These are phyloP conservation scores for Nannoperca obscura DNA, from an alignment of 2,797 vertebrate species.

Conservation along the genomic window DNA sequence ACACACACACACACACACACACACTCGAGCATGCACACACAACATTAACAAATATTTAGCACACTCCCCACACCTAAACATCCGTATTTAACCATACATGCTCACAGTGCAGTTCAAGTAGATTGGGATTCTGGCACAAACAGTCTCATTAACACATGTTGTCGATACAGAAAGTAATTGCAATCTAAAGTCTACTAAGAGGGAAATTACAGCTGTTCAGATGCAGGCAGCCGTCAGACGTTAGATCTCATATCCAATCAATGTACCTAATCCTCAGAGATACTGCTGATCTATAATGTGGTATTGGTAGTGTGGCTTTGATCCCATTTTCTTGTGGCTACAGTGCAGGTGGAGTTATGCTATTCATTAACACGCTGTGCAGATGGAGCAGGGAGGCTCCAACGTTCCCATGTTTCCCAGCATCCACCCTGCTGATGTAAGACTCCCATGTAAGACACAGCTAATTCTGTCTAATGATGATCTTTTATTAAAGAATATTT, in stretches of 20 bases:
- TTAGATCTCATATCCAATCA: conserved; percentile 73
- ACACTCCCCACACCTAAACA: conserved; percentile 47
- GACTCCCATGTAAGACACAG: background rate
- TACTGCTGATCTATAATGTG: conserved; percentile 40
- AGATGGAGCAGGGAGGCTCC: conserved; percentile 13
- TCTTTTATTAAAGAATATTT: background rate
- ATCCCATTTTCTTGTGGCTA: conserved; percentile 33
- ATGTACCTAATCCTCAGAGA: conserved; percentile 65
- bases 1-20: conserved; percentile 20
- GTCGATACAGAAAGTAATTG: conserved; percentile 72
- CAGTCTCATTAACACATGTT: conserved; percentile 63
- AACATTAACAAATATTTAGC: conserved; percentile 26
- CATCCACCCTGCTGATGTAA: background rate
- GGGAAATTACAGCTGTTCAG: conserved; percentile 70
- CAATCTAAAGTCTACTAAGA: conserved; percentile 71
- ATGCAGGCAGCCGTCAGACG: conserved; percentile 62
- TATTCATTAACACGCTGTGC: conserved; percentile 36
- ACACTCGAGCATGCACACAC: too few species aligned
- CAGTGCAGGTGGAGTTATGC: conserved; percentile 46
- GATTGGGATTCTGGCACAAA: conserved; percentile 70
- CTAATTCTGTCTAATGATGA: background rate
- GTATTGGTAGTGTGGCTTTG: conserved; percentile 33
- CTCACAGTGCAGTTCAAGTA: conserved; percentile 32
- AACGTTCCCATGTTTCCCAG: conserved; percentile 6
- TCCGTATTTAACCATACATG: conserved; percentile 51